phyloP scores from a whole-genome alignment of 2,797 vertebrate genomes.

The Liasis olivaceus region DNA sequence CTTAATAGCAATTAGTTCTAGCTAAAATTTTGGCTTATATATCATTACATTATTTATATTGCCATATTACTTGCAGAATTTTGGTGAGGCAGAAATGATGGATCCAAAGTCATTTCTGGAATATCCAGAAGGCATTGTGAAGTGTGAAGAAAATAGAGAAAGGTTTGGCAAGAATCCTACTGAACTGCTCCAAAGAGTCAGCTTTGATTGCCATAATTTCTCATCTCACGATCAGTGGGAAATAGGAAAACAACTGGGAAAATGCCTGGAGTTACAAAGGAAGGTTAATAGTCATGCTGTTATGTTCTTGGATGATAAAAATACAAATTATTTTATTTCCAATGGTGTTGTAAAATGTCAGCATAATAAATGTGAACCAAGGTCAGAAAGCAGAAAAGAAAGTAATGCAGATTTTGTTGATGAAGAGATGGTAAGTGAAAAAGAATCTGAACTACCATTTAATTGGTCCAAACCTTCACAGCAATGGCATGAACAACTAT shows the following conservation, averaged over 20 bases:
- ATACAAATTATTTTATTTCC: neutral
- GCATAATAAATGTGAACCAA: slow-evolving; percentile 4
- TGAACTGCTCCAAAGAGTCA: slow-evolving; percentile 41
- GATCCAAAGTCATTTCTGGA: slow-evolving; percentile 60
- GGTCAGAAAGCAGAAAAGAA: slow-evolving; percentile 15
- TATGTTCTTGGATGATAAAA: slow-evolving; percentile 3
- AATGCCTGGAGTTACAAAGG: slow-evolving; percentile 24
- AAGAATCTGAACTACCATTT: neutral
- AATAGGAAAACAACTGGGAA: slow-evolving; percentile 10
- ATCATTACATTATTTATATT: neutral
- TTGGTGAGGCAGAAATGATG: slow-evolving; percentile 10
- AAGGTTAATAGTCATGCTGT: slow-evolving; percentile 21
- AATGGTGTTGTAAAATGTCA: neutral
- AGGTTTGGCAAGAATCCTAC: slow-evolving; percentile 38
- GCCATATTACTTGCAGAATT: slow-evolving; percentile 31
- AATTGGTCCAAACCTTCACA: slow-evolving; percentile 29
- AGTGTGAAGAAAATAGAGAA: slow-evolving; percentile 57
- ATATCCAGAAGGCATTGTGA: slow-evolving; percentile 51
- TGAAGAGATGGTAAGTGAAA: neutral
- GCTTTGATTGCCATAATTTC: slow-evolving; percentile 15
- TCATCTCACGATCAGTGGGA: slow-evolving; percentile 22
- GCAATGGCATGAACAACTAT: neutral
- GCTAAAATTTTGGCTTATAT: neutral
- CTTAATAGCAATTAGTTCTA: neutral
- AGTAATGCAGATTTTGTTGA: neutral